Conservation (phyloP, 2,113 vertebrate species). For the Protomyctophum bolini region DNA sequence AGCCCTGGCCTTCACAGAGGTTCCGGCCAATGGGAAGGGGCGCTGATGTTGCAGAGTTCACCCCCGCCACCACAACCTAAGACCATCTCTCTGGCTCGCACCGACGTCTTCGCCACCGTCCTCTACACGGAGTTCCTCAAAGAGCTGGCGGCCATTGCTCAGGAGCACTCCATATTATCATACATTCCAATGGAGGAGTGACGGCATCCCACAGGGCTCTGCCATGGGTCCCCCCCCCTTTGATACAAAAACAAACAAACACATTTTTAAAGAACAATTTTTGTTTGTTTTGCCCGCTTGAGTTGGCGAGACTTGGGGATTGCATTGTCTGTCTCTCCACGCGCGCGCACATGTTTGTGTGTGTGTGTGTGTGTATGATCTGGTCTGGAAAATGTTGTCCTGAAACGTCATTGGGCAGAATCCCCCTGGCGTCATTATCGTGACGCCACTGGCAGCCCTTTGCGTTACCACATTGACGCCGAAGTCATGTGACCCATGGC, state of each 20-base stretch:
- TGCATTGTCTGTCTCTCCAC: too few relatives aligned
- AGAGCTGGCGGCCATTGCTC: slow-evolving; percentile 93
- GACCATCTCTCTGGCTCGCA: slow-evolving; percentile 81
- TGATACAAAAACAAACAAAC: not conserved
- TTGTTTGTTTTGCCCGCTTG: slow-evolving; percentile 55
- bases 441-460: too few relatives aligned
- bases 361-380: too few relatives aligned
- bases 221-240: slow-evolving; percentile 12
- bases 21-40: slow-evolving; percentile 64
- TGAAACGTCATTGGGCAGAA: too few relatives aligned
- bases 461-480: too few relatives aligned
- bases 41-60: slow-evolving; percentile 68
- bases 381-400: too few relatives aligned
- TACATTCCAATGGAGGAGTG: slow-evolving; percentile 85
- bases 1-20: slow-evolving; percentile 55
- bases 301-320: too few relatives aligned
- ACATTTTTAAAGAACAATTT: slow-evolving; percentile 13
- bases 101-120: slow-evolving; percentile 88
- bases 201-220: slow-evolving; percentile 26
- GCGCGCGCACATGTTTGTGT: too few relatives aligned
- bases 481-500: too few relatives aligned
- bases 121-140: slow-evolving; percentile 97
- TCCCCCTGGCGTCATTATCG: too few relatives aligned
- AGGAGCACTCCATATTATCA: slow-evolving; percentile 93
- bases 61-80: slow-evolving; percentile 75